Conservation (phyloP, 2,113 vertebrate genomes). For the Phylloscopus trochiloides region DNA sequence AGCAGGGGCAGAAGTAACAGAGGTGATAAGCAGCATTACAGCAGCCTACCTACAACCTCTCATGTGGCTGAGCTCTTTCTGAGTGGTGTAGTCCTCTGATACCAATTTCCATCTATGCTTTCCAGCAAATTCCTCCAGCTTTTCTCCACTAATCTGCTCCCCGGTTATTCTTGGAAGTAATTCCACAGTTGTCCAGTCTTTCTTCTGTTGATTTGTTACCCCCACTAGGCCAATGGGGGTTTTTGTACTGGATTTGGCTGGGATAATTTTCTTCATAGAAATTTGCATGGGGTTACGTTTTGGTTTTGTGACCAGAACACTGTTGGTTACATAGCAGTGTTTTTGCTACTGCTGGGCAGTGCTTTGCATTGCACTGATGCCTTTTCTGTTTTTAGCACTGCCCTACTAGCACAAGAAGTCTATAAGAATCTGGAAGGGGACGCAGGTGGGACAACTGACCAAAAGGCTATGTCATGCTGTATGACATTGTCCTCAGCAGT, state of each 20-base stretch:
- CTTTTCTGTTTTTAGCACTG: neutral
- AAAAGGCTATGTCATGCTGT: neutral
- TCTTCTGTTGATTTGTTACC: neutral
- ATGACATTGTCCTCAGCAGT: neutral
- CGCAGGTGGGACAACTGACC: neutral
- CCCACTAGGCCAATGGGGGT: rapidly evolving
- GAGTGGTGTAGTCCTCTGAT: neutral
- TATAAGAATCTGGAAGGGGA: neutral
- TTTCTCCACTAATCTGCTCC: neutral
- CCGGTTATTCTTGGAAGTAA: neutral
- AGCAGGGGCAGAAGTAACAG: neutral
- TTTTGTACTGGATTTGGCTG: neutral
- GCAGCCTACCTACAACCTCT: neutral
- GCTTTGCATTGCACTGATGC: neutral
- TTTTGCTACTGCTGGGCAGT: neutral
- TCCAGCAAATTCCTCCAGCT: neutral
- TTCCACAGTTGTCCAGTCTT: neutral
- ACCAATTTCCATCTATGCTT: neutral
- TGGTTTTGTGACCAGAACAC: neutral
- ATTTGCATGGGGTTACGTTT: neutral
- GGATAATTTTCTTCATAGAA: neutral
- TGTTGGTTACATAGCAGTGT: neutral
- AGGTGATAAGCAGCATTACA: neutral
- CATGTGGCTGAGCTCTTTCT: neutral
- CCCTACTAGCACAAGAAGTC: neutral